Base-by-base conservation (phyloP, 2,888 invertebrate species). In the Lasioglossum pauxillum region DNA sequence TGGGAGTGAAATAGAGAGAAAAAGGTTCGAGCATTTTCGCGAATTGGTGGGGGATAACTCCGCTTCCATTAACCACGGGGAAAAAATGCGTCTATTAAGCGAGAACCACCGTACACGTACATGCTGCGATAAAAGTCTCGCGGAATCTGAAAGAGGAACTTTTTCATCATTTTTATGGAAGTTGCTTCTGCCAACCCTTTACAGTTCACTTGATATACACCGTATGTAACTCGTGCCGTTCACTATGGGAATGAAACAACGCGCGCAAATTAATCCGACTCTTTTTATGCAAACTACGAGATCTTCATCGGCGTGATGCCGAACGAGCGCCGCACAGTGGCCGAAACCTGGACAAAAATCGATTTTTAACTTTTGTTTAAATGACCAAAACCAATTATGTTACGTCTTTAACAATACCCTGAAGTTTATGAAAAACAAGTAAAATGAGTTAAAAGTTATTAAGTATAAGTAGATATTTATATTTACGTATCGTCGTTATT, bases 1-100 rank as follows among this genome's bases (percentile, higher is more conserved):
- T 4, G 35, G 10, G 4, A 69, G 67, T 69, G 23, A 69, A 69
- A 69, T 69, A 69, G 23, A 38, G 35, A 35, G 35, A 69, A 69
- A 69, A 35, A 69, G 35, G 35, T 64, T 69, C 23, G 35, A 69
- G 67, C 67, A 35, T 35, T 69, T 69, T 23, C 67, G 67, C 35
- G 67, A 69, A 69, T 35, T 69, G 67, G 35, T 35, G 67, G 64
- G 67, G 75, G n/a, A 60, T 60, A 57, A 38, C 53, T n/a, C 57
- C 19, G 49, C 35, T 49, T 35, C 35, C 35, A 35, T 69, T 69
- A 35, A 69, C 35, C 31, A 69, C 31, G 67, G 67, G 19, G 7
- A 67, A 67, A 67, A 69, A 69, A 69, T 64, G 35, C 67, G 67
- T 69, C 67, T 69, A 69, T 69, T 69, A 69, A 69, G 67, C 35